Evolutionary conservation across 1,140 invertebrate species (phyloP), one percentile per base, ranked within the genome.

Genomic region (Thereuonema tuberculata): DNA sequence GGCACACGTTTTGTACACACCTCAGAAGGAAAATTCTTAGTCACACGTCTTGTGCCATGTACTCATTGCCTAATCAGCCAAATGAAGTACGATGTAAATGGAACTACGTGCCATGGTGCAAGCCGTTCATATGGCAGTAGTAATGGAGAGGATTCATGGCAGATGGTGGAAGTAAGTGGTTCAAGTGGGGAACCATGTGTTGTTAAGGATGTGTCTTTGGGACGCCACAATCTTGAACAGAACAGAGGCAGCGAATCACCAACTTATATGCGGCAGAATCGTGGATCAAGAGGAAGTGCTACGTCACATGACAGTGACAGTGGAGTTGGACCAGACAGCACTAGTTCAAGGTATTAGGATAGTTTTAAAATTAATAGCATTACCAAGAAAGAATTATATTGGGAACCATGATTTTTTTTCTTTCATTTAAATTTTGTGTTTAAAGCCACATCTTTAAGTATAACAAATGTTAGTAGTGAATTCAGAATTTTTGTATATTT

Each of bases 1-100:
- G 86, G 95, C 3, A 98, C 94, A 1, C 80, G 95, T 48, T 99
- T 99, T 75, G 91, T 94, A 1, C 96, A 99, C 69, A 98, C 93
- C 0, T 94, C 92, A 0, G 93, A 96, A 71, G 96, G 96, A 1
- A 84, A 89, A 63, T 88, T 96, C 70, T 75, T 99, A 25, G 89
- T 99, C 12, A 98, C 92, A 0, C 77, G 96, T n/a, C 69, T 98
- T 21, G 85, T 98, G 49, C 89, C 93, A 0, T 99, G 96, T 73
- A 86, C 89, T 0, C 79, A 82, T 5, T 98, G 94, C 72, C 73
- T 93, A 59, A 70, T 75, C 2, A 70, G 68, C 55, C 72, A 72
- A 17, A n/a, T n/a, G n/a, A n/a, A n/a, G n/a, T n/a, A n/a, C n/a
- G n/a, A n/a, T n/a, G n/a, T n/a, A n/a, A 21, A 24, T 26, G 52